phyloP scores from a whole-genome alignment of 2,113 vertebrate genomes.

The Dasypus novemcinctus region DNA sequence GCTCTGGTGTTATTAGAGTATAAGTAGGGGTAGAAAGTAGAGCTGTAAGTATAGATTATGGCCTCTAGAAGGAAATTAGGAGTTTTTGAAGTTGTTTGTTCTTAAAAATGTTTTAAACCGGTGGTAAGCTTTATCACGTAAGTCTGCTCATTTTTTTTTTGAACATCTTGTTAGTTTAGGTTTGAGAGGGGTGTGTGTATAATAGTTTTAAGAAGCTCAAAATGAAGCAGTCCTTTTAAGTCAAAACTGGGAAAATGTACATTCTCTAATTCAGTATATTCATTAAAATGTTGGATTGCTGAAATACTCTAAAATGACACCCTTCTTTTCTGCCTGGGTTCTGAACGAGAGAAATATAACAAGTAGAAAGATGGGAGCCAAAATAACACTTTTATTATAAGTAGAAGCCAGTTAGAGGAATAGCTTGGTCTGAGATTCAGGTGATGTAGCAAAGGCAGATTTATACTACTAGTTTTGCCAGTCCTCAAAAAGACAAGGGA shows the following conservation, averaged over 20 bases:
- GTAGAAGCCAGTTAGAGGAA: not conserved
- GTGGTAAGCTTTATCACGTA: conserved; percentile 35
- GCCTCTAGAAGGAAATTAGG: not conserved
- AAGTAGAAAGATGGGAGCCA: not conserved
- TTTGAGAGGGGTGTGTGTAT: conserved; percentile 23
- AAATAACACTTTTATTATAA: not conserved
- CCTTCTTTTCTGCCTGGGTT: not conserved
- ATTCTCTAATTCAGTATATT: not conserved
- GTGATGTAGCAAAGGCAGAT: not conserved
- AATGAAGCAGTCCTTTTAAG: conserved; percentile 38
- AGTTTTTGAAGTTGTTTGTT: not conserved
- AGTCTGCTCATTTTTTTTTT: conserved; percentile 63
- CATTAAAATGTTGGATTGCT: conserved; percentile 33
- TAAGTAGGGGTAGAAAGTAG: not conserved
- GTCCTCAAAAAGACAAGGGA: not conserved
- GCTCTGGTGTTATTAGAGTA: not conserved
- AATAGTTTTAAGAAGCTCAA: conserved; percentile 54
- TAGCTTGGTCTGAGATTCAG: not conserved
- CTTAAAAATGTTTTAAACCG: not conserved
- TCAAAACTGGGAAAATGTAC: conserved; percentile 47
- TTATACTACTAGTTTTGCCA: not conserved
- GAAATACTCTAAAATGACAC: not conserved
- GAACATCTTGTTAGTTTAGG: conserved; percentile 58
- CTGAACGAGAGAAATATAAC: conserved; percentile 46
- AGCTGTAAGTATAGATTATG: conserved; percentile 5